A percentile compares a stretch with the other conserved stretches of the same genome.
These are phyloP conservation scores for Bostrychus sinensis DNA, from an alignment of 2,113 vertebrate species.

Conservation along the genomic window DNA sequence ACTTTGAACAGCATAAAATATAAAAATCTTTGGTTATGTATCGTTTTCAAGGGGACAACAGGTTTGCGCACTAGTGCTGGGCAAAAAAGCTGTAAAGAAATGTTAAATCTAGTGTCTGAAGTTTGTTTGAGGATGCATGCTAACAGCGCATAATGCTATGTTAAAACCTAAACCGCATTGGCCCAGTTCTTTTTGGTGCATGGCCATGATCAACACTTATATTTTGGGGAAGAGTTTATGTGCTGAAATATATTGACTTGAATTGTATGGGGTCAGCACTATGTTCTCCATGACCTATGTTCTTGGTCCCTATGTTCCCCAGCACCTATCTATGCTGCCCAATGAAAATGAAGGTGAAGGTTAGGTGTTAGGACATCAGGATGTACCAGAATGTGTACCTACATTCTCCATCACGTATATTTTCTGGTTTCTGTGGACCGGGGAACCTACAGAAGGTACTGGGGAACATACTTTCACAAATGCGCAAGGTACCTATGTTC, in stretches of 20 bases:
- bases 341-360: no score
- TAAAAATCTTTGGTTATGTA: conserved; percentile 57
- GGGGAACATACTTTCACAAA: no score
- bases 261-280: no score
- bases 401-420: no score
- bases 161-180: conserved; percentile 32
- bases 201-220: conserved; percentile 19
- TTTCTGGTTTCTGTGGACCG: no score
- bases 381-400: no score
- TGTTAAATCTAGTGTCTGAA: conserved; percentile 33
- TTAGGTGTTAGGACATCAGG: no score
- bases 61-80: conserved; percentile 61
- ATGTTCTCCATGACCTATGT: no score
- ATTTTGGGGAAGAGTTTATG: conserved; percentile 1
- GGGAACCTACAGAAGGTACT: no score
- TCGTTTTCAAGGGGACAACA: conserved; percentile 81
- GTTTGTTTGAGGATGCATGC: conserved; percentile 57
- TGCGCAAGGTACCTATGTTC: no score
- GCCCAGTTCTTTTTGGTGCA: conserved; percentile 34
- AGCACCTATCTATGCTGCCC: no score
- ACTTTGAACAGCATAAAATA: not conserved
- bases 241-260: not conserved
- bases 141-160: conserved; percentile 30
- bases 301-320: no score
- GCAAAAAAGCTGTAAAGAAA: conserved; percentile 43